Evolutionary conservation across 2,113 vertebrate species (phyloP), one percentile per base, ranked within the genome.

Genomic region (Myocastor coypus): DNA sequence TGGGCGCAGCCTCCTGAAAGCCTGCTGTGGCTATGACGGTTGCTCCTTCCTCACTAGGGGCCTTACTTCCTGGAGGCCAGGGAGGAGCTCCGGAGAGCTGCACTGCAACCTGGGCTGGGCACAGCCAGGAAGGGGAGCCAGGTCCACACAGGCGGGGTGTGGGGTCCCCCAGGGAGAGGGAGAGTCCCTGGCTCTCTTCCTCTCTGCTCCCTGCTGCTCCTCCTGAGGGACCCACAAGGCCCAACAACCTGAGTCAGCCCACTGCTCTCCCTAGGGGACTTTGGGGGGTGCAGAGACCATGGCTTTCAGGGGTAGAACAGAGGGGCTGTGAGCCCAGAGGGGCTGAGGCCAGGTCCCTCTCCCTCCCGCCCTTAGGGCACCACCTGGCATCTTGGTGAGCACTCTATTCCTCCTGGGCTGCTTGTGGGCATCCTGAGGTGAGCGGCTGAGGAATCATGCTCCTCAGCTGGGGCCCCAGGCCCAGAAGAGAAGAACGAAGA

Each of bases 21-120:
- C 34, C n/a, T 0, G 1, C 22, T n/a, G 73, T 24, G 2, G 73
- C 34, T 34, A 0, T 1, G 66, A 63, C 0, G 0, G 30, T 7
- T 55, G 40, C 37, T 34, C 88, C 69, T 24, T 24, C 42, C 57
- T 71, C 19, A 3, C 10, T 40, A 34, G 37, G 32, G 40, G 40
- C 22, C 24, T 14, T 17, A 24, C 11, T 14, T 73, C 26, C 52
- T 4, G 1, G 26, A 63, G 68, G 55, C 8, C 66, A 26, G 34
- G 16, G n/a, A 61, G 61, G 64, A 46, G 50, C 13, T 20, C 75
- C 13, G 11, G 50, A 34, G n/a, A 26, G 52, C 19, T 12, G 7
- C 34, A n/a, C 24, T 3, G n/a, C 59, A 19, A 19, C 32, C 16
- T 6, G n/a, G 57, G 24, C n/a, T 34, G 52, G 40, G 32, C 28